phyloP scores from a whole-genome alignment of 2,888 invertebrate species.

The Gymnosoma rotundatum region DNA sequence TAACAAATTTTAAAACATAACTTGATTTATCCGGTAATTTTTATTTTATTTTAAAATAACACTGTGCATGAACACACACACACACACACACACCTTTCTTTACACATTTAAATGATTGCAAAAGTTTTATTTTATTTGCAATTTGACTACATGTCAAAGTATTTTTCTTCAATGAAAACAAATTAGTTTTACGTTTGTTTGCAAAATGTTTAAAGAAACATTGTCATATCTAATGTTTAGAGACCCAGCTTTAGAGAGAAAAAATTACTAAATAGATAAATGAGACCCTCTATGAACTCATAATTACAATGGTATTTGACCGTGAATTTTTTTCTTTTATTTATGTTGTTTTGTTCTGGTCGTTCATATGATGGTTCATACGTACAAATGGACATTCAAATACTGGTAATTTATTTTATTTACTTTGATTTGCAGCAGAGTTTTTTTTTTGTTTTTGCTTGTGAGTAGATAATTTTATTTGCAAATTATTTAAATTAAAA shows the following conservation, averaged over 20 bases:
- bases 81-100: neutral
- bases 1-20: constrained; percentile 80
- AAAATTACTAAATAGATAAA: constrained; percentile 48
- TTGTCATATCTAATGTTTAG: constrained; percentile 12
- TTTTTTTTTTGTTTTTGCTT: constrained; percentile 4
- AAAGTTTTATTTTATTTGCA: constrained; percentile 5
- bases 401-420: constrained; percentile 3
- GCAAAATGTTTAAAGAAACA: constrained; percentile 24
- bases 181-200: constrained; percentile 38
- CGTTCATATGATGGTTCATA: constrained; percentile 8
- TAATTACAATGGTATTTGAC: constrained; percentile 64
- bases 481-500: constrained; percentile 55
- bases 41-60: constrained; percentile 68
- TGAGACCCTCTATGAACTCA: constrained; percentile 49
- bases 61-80: constrained; percentile 3
- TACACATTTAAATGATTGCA: neutral
- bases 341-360: neutral
- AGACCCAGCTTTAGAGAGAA: neutral
- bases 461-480: constrained; percentile 51
- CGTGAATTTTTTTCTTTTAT: constrained; percentile 40
- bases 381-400: constrained; percentile 10
- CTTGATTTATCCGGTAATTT: constrained; percentile 81
- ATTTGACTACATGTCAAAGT: constrained; percentile 55
- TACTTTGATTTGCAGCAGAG: constrained; percentile 14
- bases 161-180: constrained; percentile 48